These are phyloP conservation scores for Sympetrum striolatum DNA, from an alignment of 2,888 invertebrate genomes.

Conservation along the genomic window DNA sequence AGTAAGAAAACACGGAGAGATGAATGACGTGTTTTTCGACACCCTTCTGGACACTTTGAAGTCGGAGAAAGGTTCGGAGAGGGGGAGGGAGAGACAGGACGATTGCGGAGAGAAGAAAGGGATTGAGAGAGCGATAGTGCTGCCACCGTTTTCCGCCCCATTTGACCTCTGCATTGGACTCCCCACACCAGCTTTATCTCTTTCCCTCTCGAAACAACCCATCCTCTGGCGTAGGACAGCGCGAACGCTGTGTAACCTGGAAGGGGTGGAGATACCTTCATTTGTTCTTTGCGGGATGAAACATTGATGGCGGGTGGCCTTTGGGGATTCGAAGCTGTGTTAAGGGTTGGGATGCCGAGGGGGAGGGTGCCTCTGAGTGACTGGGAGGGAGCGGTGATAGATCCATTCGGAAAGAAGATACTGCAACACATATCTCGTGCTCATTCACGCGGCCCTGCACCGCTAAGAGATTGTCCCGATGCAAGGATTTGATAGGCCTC, in stretches of 20 bases:
- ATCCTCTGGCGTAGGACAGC: conserved; percentile 13
- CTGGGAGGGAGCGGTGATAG: background rate
- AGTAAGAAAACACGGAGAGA: too few species aligned
- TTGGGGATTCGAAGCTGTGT: conserved; percentile 31
- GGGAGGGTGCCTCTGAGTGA: background rate
- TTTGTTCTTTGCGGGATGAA: conserved; percentile 42
- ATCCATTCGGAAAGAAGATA: background rate
- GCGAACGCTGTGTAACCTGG: conserved; percentile 5
- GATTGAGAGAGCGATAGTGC: conserved; percentile 2
- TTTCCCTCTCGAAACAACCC: background rate
- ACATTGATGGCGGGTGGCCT: conserved; percentile 36
- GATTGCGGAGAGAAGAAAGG: background rate
- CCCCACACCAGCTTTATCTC: conserved; percentile 2
- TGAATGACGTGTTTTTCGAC: too few species aligned
- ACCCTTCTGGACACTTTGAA: too few species aligned
- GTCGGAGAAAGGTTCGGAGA: too few species aligned
- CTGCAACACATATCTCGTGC: background rate
- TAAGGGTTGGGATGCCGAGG: conserved; percentile 10
- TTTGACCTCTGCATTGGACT: background rate
- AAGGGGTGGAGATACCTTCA: conserved; percentile 31
- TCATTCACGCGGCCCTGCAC: background rate
- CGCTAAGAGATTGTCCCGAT: background rate
- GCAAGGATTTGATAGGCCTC: background rate
- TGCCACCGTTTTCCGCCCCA: conserved; percentile 31
- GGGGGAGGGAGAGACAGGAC: background rate